phyloP scores from a whole-genome alignment of 2,113 vertebrate species.

The Neopipo cinnamomea region DNA sequence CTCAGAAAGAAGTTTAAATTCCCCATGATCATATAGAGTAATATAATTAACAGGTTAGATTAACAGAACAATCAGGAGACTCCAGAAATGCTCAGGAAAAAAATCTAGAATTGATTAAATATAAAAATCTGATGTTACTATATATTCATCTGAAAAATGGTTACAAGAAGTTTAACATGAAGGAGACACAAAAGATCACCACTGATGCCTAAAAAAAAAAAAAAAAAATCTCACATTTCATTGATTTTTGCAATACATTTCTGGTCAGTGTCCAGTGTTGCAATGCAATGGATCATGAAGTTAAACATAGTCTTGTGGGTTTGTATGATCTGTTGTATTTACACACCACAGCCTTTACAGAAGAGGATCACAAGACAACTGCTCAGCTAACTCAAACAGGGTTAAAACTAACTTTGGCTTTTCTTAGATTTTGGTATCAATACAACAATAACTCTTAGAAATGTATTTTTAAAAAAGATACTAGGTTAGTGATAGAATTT shows the following conservation, averaged over 20 bases:
- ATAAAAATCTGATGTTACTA: neutral
- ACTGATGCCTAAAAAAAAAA: neutral
- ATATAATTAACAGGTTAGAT: neutral
- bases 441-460: neutral
- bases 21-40: neutral
- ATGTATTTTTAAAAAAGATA: slow-evolving; percentile 10
- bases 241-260: neutral
- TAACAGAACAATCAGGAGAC: neutral
- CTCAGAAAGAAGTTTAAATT: neutral
- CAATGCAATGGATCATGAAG: neutral
- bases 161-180: neutral
- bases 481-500: slow-evolving; percentile 7
- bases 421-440: slow-evolving; percentile 11
- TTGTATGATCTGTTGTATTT: neutral
- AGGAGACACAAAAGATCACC: neutral
- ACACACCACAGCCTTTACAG: neutral
- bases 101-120: neutral
- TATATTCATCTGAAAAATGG: neutral
- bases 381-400: neutral
- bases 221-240: neutral
- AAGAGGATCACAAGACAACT: neutral
- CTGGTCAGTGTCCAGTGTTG: neutral
- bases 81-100: neutral
- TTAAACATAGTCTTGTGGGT: neutral
- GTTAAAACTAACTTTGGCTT: slow-evolving; percentile 22